Conservation (phyloP, 2,113 vertebrate species). For the Zosterops borbonicus region DNA sequence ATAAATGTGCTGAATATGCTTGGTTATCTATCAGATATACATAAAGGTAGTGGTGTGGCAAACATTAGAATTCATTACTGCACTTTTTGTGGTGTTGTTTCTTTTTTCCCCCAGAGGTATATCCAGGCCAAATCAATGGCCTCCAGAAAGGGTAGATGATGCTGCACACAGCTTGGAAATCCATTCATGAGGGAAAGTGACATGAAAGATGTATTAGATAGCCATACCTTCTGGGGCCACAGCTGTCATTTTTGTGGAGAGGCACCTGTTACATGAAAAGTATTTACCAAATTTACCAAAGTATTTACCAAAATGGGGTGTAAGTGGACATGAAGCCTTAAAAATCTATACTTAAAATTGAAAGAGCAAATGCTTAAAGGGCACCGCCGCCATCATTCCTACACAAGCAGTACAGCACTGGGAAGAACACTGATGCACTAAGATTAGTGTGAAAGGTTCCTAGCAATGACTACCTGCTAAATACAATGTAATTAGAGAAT, state of each 20-base stretch:
- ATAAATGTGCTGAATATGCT: not conserved
- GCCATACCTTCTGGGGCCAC: not conserved
- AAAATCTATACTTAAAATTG: not conserved
- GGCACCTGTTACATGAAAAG: not conserved
- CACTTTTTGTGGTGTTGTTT: not conserved
- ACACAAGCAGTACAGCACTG: rapidly evolving
- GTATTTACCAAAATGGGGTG: not conserved
- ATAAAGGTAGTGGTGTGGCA: slow-evolving; percentile 12
- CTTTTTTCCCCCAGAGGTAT: not conserved
- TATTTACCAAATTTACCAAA: not conserved
- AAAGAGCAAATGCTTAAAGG: not conserved
- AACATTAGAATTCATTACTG: not conserved
- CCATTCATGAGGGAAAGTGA: not conserved
- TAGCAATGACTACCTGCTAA: slow-evolving; percentile 7
- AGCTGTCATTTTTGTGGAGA: not conserved
- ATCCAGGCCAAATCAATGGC: not conserved
- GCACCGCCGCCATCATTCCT: not conserved
- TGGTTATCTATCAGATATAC: not conserved
- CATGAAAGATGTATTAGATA: not conserved
- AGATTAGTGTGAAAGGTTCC: not conserved
- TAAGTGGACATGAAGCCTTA: not conserved
- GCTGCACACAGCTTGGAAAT: not conserved
- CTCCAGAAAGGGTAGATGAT: not conserved
- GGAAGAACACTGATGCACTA: not conserved
- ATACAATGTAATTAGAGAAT: slow-evolving; percentile 10